phyloP scores from a whole-genome alignment of 2,888 invertebrate genomes.

The Lasioglossum morio region DNA sequence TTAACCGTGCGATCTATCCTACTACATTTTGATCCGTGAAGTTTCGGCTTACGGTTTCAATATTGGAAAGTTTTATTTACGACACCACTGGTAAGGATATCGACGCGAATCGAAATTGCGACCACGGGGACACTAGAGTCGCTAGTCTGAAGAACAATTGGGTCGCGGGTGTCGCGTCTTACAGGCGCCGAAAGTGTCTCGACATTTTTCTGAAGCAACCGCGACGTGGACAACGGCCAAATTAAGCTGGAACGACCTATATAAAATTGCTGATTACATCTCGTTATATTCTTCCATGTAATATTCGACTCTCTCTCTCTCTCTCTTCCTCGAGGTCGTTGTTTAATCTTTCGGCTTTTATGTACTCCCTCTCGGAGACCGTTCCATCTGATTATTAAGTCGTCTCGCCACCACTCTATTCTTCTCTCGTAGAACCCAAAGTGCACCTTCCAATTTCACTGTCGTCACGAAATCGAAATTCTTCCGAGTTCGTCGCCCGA shows the following conservation, averaged over 20 bases:
- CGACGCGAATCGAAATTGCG: slow-evolving; percentile 35
- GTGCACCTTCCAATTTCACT: background rate
- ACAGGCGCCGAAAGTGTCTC: slow-evolving; percentile 49
- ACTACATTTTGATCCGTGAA: background rate
- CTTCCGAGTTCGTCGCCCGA: no score
- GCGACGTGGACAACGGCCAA: slow-evolving; percentile 44
- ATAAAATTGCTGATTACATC: slow-evolving; percentile 42
- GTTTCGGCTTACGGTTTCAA: background rate
- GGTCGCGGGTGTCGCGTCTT: slow-evolving; percentile 50
- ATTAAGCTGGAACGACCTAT: slow-evolving; percentile 52
- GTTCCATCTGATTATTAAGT: background rate
- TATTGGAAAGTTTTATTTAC: slow-evolving; percentile 24
- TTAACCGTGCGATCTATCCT: background rate
- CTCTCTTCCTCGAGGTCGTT: background rate
- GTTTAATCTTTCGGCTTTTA: background rate
- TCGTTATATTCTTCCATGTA: background rate
- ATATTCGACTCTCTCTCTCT: background rate
- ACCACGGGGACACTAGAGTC: slow-evolving; percentile 21
- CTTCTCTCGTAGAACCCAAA: background rate
- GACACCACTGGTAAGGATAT: slow-evolving; percentile 25
- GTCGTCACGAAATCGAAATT: background rate
- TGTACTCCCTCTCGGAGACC: background rate
- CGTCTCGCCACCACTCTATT: background rate
- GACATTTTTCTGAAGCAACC: slow-evolving; percentile 41
- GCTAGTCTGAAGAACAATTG: slow-evolving; percentile 43